A percentile compares a stretch with the other conserved stretches of the same genome.
phyloP scores from a whole-genome alignment of 2,888 invertebrate species.

The Chelonus formosanus region DNA sequence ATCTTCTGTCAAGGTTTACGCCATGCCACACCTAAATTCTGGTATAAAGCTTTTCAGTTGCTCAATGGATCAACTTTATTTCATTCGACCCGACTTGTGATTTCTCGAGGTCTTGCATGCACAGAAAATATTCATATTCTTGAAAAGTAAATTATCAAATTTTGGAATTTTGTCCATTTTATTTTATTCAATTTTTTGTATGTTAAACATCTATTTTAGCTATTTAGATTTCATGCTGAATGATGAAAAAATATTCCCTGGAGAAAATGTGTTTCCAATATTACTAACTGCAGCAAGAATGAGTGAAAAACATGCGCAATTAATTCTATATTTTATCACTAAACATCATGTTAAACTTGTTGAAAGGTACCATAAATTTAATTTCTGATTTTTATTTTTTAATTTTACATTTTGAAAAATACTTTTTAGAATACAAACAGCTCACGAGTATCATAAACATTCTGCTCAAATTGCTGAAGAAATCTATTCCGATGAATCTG shows the following conservation, averaged over 20 bases:
- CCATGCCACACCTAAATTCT: slow-evolving; percentile 71
- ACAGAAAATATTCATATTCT: slow-evolving; percentile 69
- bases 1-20: slow-evolving; percentile 82
- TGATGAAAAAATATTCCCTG: slow-evolving; percentile 17
- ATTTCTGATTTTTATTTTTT: background rate
- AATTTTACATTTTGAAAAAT: background rate
- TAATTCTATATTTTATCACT: slow-evolving; percentile 19
- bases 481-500: background rate
- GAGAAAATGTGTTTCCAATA: slow-evolving; percentile 19
- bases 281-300: slow-evolving; percentile 17
- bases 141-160: slow-evolving; percentile 63
- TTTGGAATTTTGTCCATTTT: too few species aligned
- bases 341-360: slow-evolving; percentile 19
- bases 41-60: slow-evolving; percentile 72
- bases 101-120: slow-evolving; percentile 77
- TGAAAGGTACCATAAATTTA: slow-evolving; percentile 13
- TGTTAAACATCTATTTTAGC: background rate
- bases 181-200: too few species aligned
- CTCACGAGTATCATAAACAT: slow-evolving; percentile 39
- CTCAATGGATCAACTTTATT: slow-evolving; percentile 69
- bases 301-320: slow-evolving; percentile 15
- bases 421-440: slow-evolving; percentile 7
- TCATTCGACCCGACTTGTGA: slow-evolving; percentile 74
- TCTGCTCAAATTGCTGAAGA: slow-evolving; percentile 3
- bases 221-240: slow-evolving; percentile 19